Base-by-base conservation (phyloP, 2,113 vertebrate species). In the Alaudala cheleensis region DNA sequence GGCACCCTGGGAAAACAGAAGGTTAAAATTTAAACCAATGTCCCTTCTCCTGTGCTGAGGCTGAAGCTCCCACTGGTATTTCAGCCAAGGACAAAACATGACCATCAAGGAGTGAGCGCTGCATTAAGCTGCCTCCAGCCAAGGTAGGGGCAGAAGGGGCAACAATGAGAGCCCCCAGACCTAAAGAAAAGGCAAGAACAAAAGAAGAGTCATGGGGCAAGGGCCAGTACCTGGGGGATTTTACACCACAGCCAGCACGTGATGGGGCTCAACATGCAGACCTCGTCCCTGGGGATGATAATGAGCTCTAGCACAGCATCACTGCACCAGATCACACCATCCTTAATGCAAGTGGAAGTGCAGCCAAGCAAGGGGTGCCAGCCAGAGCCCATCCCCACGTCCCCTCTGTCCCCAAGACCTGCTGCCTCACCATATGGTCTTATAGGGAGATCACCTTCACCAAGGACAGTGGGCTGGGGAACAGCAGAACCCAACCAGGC, bases 341-440 rank as follows among this genome's bases (percentile, higher is more conserved):
- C 29, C 62, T 7, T 1, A 47, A 5, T 1, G 13, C 51, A 33
- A 37, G 17, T 2, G 1, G 0, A 23, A 10, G 12, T 14, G 26
- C 6, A 0, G 14, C n/a, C 65, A 44, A 44, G 19, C 0, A 0
- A 69, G 11, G 57, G 51, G 33, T 7, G 1, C 23, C 8, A 11
- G 28, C 16, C 51, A 34, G 18, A 86, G 49, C 54, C 28, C 3
- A 3, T 25, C 51, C 65, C 45, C 28, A 14, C 0, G 5, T 42
- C 39, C 85, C 33, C 58, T 34, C 47, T 62, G 45, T 40, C n/a
- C 60, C 57, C 53, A 62, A 9, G 42, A 40, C 9, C 2, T 17
- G 50, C 39, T 53, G 40, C 40, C 77, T 79, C 34, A 22, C 61
- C 24, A 8, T 3, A 7, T 0, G 54, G 28, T 5, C 57, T 18